phyloP scores from a whole-genome alignment of 1,140 invertebrate species.

The Anastrepha ludens region DNA sequence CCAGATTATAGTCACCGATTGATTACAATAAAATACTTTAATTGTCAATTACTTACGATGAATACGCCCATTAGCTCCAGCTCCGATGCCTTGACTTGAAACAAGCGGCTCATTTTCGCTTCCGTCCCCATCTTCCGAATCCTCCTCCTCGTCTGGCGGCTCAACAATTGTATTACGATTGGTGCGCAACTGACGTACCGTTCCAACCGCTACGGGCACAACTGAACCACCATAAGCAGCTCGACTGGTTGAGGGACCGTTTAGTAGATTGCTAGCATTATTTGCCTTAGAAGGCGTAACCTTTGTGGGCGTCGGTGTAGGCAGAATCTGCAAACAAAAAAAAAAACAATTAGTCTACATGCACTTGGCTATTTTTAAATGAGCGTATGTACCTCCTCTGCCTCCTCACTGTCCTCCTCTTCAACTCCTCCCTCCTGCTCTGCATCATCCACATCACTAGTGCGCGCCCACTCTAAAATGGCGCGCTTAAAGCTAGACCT shows the following conservation, averaged over 20 bases:
- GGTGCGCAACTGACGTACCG: conserved; percentile 66
- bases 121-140: conserved; percentile 66
- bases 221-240: conserved; percentile 59
- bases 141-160: conserved; percentile 59
- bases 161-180: conserved; percentile 69
- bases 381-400: conserved; percentile 64
- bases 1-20: too few relatives aligned
- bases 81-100: conserved; percentile 61
- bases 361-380: background rate
- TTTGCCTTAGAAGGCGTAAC: conserved; percentile 54
- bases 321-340: conserved; percentile 65
- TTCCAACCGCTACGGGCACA: conserved; percentile 10
- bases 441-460: conserved; percentile 68
- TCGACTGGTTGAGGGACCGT: conserved; percentile 68
- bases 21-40: too few relatives aligned
- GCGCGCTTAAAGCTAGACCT: conserved; percentile 68
- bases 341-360: background rate
- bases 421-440: conserved; percentile 59
- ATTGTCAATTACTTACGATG: conserved; percentile 15
- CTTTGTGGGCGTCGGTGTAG: conserved; percentile 72
- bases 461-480: conserved; percentile 66
- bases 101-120: conserved; percentile 71
- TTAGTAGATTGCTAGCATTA: conserved; percentile 53
- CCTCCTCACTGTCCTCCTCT: conserved; percentile 63
- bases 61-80: background rate